Conservation (phyloP, 2,888 invertebrate species). For the Stenodera caucasica region DNA sequence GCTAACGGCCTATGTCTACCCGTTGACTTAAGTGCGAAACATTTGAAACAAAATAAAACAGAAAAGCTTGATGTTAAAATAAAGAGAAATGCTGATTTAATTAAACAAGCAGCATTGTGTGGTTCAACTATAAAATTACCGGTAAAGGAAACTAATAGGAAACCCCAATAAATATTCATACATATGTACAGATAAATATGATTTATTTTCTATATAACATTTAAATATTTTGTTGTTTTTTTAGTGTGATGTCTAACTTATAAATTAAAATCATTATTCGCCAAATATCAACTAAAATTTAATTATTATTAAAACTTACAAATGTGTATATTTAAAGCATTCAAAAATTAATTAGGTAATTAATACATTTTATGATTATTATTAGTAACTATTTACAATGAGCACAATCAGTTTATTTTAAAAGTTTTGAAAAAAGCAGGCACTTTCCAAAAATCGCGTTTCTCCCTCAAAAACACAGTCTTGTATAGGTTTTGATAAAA, state of each 20-base stretch:
- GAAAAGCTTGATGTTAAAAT: slow-evolving; percentile 44
- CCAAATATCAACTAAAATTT: slow-evolving; percentile 27
- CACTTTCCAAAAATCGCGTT: slow-evolving; percentile 33
- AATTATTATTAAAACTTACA: slow-evolving; percentile 37
- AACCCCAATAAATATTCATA: slow-evolving; percentile 2
- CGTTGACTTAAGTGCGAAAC: slow-evolving; percentile 36
- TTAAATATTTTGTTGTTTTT: slow-evolving; percentile 30
- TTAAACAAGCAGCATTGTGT: slow-evolving; percentile 46
- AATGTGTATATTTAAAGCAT: slow-evolving; percentile 40
- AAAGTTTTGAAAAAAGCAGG: slow-evolving; percentile 31
- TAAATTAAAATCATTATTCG: slow-evolving; percentile 40
- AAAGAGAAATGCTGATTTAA: slow-evolving; percentile 37
- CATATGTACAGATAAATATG: slow-evolving; percentile 36
- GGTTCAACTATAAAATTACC: slow-evolving; percentile 41
- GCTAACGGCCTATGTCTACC: slow-evolving; percentile 45
- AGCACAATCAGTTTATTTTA: slow-evolving; percentile 28
- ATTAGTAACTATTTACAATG: slow-evolving; percentile 37
- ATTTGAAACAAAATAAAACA: slow-evolving; percentile 39
- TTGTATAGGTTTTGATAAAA: not conserved
- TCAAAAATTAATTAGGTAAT: slow-evolving; percentile 36
- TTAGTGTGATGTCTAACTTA: slow-evolving; percentile 43
- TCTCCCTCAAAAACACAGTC: not conserved
- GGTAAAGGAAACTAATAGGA: slow-evolving; percentile 14
- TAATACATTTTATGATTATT: slow-evolving; percentile 22
- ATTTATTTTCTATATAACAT: slow-evolving; percentile 33